Percentiles rank a stretch among this genome's conserved stretches.
phyloP scores from a whole-genome alignment of 2,888 invertebrate species.

The Lasioglossum lativentre region DNA sequence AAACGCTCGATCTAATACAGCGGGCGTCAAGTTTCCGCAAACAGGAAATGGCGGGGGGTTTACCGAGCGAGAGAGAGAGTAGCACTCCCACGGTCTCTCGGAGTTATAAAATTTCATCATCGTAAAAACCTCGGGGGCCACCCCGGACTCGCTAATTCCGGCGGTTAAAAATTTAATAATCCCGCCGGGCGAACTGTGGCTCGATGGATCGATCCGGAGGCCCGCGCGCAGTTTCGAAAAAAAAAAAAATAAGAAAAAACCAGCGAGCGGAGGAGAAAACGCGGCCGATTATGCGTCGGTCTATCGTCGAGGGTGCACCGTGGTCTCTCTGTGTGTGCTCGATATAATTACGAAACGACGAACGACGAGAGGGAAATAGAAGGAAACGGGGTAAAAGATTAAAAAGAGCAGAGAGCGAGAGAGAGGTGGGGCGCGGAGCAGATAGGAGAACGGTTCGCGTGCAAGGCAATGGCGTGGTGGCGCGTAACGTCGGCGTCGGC shows the following conservation, averaged over 20 bases:
- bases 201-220: background rate
- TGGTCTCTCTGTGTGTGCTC: conserved; percentile 12
- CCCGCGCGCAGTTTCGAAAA: background rate
- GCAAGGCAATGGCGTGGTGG: conserved; percentile 38
- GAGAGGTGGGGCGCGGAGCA: background rate
- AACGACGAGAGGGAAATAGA: background rate
- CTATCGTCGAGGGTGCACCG: conserved; percentile 25
- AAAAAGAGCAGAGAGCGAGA: background rate
- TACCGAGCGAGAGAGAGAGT: too few relatives aligned
- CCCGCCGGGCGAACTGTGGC: background rate
- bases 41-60: too few relatives aligned
- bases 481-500: conserved; percentile 28
- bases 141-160: background rate
- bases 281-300: conserved; percentile 26
- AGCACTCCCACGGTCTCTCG: background rate
- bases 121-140: background rate
- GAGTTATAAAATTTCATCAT: conserved; percentile 8
- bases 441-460: conserved; percentile 15
- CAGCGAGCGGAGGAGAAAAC: background rate
- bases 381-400: conserved; percentile 1
- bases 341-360: conserved; percentile 47
- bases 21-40: background rate
- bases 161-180: conserved; percentile 13
- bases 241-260: background rate
- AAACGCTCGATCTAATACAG: background rate